A percentile compares a stretch with the other conserved stretches of the same genome.
These are phyloP conservation scores for Euschistus heros DNA, from an alignment of 1,140 invertebrate species.

Conservation along the genomic window DNA sequence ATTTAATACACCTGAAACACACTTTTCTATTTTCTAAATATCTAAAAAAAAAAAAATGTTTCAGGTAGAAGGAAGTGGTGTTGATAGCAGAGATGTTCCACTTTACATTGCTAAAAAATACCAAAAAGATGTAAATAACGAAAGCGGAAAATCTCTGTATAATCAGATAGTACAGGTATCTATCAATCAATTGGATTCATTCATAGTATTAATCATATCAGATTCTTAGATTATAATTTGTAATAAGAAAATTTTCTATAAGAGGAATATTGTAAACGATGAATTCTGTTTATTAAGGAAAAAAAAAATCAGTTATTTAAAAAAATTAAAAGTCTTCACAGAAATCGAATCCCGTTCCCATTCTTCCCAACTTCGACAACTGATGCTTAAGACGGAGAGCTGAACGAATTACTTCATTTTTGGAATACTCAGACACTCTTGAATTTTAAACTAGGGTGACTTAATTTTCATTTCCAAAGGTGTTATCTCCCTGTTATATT, in stretches of 20 bases:
- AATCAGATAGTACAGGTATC: background rate
- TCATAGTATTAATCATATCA: background rate
- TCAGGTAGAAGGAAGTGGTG: background rate
- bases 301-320: too few relatives aligned
- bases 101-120: background rate
- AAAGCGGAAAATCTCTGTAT: background rate
- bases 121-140: background rate
- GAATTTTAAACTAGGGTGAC: too few relatives aligned
- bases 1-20: too few relatives aligned
- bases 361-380: too few relatives aligned
- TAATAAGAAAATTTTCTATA: background rate
- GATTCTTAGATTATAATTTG: background rate
- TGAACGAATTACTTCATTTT: too few relatives aligned
- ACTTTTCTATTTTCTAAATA: too few relatives aligned
- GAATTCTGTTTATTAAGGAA: background rate
- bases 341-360: too few relatives aligned
- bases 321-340: too few relatives aligned
- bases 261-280: background rate
- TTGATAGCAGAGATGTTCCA: slow-evolving; percentile 7
- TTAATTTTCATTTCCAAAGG: too few relatives aligned
- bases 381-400: too few relatives aligned
- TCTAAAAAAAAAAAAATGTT: background rate
- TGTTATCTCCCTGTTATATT: too few relatives aligned
- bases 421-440: too few relatives aligned
- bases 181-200: background rate